Base-by-base conservation (phyloP, 2,888 invertebrate species). In the Ophraella communa region DNA sequence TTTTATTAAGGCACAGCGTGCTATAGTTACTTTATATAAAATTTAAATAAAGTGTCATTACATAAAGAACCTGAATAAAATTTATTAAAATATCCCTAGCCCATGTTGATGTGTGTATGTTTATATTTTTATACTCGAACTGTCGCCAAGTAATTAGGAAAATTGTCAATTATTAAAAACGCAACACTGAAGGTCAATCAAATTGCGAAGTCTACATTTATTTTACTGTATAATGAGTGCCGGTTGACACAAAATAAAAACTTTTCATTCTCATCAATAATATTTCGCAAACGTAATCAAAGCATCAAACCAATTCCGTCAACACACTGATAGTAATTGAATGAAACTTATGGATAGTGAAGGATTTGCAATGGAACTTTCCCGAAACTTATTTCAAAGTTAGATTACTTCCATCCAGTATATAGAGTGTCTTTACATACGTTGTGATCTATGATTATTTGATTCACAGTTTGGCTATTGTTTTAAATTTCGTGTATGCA, bases 321-420 rank as follows among this genome's bases (percentile, higher is more conserved):
- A 67, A 68, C 70, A 55, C 61, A 56, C 52, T 61, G 17, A 8
- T 62, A 57, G 59, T 70, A 66, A 70, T 70, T 61, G 66, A 63
- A 66, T 60, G 62, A 66, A 68, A 68, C 60, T 68, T 59, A 66
- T 57, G 60, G 65, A 64, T 57, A 61, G 69, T 39, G 60, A 59
- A 62, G 59, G 57, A 62, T 53, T 62, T 62, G 57, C 21, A 58
- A 55, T 49, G 52, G 52, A 71, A 66, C 61, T 65, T 65, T 52
- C 51, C 47, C 62, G 55, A 67, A 65, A 71, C 73, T 73, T 73
- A 70, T 72, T 72, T 66, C 69, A 58, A 73, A 73, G 68, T 73
- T 73, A 71, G 72, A 73, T 73, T 73, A 73, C 72, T 73, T 73
- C 71, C 70, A 71, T 72, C 67, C 66, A 71, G 61, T 61, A 64